phyloP scores from a whole-genome alignment of 2,113 vertebrate genomes.

The Blennius ocellaris region DNA sequence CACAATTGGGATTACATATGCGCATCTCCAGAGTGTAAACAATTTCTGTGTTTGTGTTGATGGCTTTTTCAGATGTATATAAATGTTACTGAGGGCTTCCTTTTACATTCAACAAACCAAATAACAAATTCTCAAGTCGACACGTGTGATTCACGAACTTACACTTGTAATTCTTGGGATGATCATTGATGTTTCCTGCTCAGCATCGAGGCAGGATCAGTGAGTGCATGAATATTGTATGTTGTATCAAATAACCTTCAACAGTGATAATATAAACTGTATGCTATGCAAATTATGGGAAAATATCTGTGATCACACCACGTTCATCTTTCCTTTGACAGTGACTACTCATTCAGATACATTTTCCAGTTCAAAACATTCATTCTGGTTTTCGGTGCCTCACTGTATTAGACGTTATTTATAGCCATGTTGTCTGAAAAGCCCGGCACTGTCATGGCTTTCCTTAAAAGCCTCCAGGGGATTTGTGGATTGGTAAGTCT shows the following conservation, averaged over 20 bases:
- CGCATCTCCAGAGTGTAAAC: constrained; percentile 11
- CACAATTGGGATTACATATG: constrained; percentile 13
- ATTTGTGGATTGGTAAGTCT: constrained; percentile 30
- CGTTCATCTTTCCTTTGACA: constrained; percentile 4
- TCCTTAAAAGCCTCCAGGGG: constrained; percentile 41
- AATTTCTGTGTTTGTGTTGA: constrained; percentile 18
- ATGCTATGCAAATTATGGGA: background rate
- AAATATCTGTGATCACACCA: background rate
- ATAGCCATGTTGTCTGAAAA: constrained; percentile 50
- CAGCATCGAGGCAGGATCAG: background rate
- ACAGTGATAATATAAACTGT: background rate
- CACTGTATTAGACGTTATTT: constrained; percentile 49
- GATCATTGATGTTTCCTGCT: background rate
- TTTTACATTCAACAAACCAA: constrained; percentile 7
- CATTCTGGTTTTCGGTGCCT: constrained; percentile 11
- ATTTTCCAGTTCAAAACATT: constrained; percentile 25
- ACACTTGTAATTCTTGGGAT: background rate
- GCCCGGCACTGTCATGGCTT: constrained; percentile 32
- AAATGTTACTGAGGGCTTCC: background rate
- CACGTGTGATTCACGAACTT: background rate
- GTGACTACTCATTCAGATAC: constrained; percentile 16
- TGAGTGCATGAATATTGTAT: background rate
- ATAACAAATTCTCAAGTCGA: no score
- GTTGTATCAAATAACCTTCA: background rate
- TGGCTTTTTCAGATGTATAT: background rate